Evolutionary conservation across 2,113 vertebrate genomes (phyloP), one percentile per base, ranked within the genome.

Genomic region (Pungitius pungitius): DNA sequence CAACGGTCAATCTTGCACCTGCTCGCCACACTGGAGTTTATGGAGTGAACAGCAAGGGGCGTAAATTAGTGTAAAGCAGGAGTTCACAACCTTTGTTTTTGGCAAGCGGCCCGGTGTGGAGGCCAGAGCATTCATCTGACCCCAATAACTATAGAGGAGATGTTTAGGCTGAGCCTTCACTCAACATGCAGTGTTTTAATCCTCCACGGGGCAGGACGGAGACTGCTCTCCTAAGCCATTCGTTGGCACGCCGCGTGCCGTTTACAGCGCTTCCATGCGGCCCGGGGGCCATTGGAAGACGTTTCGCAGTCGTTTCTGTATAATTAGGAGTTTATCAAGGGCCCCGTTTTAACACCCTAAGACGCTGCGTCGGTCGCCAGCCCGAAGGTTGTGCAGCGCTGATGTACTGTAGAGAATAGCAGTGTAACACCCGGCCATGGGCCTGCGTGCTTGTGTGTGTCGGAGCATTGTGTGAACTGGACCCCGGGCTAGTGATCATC

Each of bases 261-360:
- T 85, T 87, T 77, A 77, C 67, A 49, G 57, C 22, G 9, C 30
- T 60, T 75, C 54, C 26, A 1, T 33, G 81, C 72, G 61, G 74
- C 83, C 81, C 71, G 77, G 51, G 77, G 77, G 84, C 84, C 76
- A 52, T 18, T 52, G 78, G 75, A 75, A 69, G 75, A 77, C 57
- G 63, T 52, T 84, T 58, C 65, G 65, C 74, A 82, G 66, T 75
- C 85, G 79, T 85, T 85, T 84, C 77, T 80, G 70, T 77, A 75
- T 84, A 86, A 90, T 85, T 86, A 87, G 56, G 79, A 86, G 79
- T 87, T 83, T 66, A 87, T 86, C 87, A 84, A 70, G 77, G 66
- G 74, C 63, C 73, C 40, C 80, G 30, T 81, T 88, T 79, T 35
- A 86, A 84, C 81, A 84, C 78, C 69, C 79, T 58, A 85, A 81